These are phyloP conservation scores for Chelonus insularis DNA, from an alignment of 1,140 invertebrate genomes.

Conservation along the genomic window DNA sequence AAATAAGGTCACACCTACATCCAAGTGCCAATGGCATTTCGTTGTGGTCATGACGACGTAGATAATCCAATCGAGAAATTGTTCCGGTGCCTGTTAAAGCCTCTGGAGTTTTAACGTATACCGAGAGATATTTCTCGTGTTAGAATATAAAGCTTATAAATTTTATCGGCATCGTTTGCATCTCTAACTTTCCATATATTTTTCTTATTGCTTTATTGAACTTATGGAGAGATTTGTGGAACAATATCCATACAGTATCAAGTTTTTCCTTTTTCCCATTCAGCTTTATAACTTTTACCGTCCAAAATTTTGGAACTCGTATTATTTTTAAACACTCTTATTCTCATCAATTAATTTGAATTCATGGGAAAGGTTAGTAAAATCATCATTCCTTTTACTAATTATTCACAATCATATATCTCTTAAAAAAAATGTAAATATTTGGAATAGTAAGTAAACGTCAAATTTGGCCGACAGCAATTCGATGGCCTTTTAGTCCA, in stretches of 20 bases:
- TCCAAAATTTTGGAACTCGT: no score
- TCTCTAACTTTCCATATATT: background rate
- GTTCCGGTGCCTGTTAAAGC: constrained; percentile 22
- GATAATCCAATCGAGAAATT: constrained; percentile 27
- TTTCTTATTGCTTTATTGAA: background rate
- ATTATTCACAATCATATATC: no score
- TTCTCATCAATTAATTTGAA: no score
- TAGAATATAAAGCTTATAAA: background rate
- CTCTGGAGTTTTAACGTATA: constrained; percentile 15
- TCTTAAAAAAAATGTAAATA: no score
- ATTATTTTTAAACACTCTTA: no score
- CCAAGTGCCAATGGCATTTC: constrained; percentile 22
- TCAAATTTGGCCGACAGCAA: background rate
- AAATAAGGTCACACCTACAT: constrained; percentile 26
- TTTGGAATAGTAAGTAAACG: background rate
- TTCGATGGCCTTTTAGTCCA: background rate
- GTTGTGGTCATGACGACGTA: constrained; percentile 18
- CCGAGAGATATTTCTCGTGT: constrained; percentile 8
- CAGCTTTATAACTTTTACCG: no score
- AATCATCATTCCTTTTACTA: no score
- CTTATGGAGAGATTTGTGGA: no score
- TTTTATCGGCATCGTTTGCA: constrained; percentile 1
- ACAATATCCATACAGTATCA: no score
- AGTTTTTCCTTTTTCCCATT: no score
- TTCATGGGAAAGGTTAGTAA: no score